phyloP scores from a whole-genome alignment of 2,888 invertebrate genomes.

The Danaus chrysippus region DNA sequence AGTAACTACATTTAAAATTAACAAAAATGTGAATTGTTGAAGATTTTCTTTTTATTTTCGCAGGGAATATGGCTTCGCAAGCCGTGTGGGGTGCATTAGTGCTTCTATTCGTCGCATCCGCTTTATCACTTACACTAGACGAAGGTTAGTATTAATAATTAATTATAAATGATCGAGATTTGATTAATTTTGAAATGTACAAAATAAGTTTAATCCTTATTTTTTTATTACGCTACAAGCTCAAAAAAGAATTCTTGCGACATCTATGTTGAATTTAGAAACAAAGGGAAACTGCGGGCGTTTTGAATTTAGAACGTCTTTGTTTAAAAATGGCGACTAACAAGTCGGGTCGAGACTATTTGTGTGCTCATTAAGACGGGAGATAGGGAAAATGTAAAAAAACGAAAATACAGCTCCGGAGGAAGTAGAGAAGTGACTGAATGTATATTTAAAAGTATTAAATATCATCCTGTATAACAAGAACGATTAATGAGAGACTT shows the following conservation, averaged over 20 bases:
- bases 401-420: constrained; percentile 24
- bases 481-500: no score
- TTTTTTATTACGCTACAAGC: no score
- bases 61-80: constrained; percentile 54
- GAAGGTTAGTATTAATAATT: constrained; percentile 57
- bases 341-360: constrained; percentile 41
- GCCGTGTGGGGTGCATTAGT: constrained; percentile 53
- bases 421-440: constrained; percentile 23
- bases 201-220: no score
- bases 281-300: constrained; percentile 8
- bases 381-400: constrained; percentile 38
- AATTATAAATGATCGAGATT: no score
- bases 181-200: no score
- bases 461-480: not conserved
- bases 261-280: not conserved
- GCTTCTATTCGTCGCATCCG: constrained; percentile 48
- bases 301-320: constrained; percentile 23
- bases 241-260: not conserved
- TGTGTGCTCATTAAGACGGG: constrained; percentile 47
- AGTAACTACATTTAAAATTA: no score
- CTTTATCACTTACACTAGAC: constrained; percentile 70
- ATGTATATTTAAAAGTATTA: not conserved
- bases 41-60: constrained; percentile 30
- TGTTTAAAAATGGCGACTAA: constrained; percentile 25
- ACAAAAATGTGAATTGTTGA: not conserved